Evolutionary conservation across 2,797 vertebrate genomes (phyloP).

Genomic region (Microhierax caerulescens): DNA sequence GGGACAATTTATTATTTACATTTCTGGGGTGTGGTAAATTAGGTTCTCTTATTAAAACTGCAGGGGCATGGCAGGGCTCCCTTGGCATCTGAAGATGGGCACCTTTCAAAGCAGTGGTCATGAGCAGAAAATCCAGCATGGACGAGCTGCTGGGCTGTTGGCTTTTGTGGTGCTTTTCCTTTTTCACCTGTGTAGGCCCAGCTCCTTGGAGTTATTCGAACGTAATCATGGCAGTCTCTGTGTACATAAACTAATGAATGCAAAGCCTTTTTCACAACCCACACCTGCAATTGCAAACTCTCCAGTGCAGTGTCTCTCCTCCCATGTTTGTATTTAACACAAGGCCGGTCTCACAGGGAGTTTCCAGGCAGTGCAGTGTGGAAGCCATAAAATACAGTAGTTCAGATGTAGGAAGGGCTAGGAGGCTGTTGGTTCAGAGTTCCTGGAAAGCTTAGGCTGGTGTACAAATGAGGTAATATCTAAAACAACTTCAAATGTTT

Average conservation of each 20-base stretch:
- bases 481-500: conserved; percentile 36
- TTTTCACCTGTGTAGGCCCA: neutral
- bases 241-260: neutral
- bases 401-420: neutral
- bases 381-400: neutral
- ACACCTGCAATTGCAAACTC: neutral
- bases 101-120: neutral
- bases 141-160: neutral
- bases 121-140: neutral
- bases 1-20: neutral
- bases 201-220: neutral
- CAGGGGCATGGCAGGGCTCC: neutral
- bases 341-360: neutral
- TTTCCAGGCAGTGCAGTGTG: neutral
- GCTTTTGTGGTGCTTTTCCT: neutral
- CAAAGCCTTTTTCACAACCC: neutral
- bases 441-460: conserved; percentile 39
- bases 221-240: neutral
- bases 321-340: neutral
- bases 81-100: neutral
- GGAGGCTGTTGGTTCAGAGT: neutral
- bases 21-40: neutral
- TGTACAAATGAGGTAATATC: conserved; percentile 27
- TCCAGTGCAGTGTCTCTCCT: neutral
- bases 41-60: neutral